A percentile compares a stretch with the other conserved stretches of the same genome.
Conservation (phyloP, 2,113 vertebrate species). For the Vulpes lagopus region DNA sequence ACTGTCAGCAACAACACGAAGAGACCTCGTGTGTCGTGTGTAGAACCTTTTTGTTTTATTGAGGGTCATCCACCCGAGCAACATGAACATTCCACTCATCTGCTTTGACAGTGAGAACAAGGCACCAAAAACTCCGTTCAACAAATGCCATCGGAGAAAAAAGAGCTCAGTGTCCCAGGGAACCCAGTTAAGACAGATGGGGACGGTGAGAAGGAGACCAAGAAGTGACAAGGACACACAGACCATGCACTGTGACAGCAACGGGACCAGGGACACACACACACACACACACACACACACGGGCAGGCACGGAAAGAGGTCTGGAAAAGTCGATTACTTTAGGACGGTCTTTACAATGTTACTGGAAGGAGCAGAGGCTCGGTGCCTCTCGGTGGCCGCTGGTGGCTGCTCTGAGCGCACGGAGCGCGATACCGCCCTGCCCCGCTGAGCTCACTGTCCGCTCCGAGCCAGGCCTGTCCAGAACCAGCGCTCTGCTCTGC, state of each 20-base stretch:
- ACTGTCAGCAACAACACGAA: background rate
- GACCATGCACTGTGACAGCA: rapidly evolving
- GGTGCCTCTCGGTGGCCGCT: background rate
- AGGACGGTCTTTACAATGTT: background rate
- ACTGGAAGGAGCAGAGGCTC: background rate
- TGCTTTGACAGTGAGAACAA: background rate
- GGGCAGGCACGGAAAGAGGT: background rate
- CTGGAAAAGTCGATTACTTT: rapidly evolving
- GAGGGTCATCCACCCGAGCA: background rate
- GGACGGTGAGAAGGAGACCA: too few relatives aligned
- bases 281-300: rapidly evolving
- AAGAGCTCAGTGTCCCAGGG: rapidly evolving
- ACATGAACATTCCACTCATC: rapidly evolving
- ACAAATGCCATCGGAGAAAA: rapidly evolving
- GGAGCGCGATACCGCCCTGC: rapidly evolving
- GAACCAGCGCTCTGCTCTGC: rapidly evolving
- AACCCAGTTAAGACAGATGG: rapidly evolving
- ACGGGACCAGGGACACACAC: background rate
- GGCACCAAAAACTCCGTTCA: rapidly evolving
- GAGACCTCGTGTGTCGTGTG: rapidly evolving
- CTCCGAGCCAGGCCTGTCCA: rapidly evolving
- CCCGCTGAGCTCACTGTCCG: too few relatives aligned
- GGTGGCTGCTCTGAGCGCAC: rapidly evolving
- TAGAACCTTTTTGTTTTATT: background rate
- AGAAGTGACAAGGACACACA: rapidly evolving